These are phyloP conservation scores for Pseudomyrmex dendroicus DNA, from an alignment of 1,140 invertebrate genomes.

Conservation along the genomic window DNA sequence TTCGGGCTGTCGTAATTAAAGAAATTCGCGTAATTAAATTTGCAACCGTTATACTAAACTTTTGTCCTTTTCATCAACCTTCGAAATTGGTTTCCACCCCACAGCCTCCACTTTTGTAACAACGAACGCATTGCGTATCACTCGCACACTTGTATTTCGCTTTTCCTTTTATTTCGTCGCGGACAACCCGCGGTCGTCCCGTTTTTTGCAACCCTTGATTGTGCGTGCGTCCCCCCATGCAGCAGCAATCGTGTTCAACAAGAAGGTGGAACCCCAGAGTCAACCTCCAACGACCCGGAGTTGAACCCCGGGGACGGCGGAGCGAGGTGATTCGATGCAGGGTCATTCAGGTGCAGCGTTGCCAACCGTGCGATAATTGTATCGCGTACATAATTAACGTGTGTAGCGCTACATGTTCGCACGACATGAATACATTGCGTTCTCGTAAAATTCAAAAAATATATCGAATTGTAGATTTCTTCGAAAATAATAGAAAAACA, in stretches of 20 bases:
- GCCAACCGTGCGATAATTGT: slow-evolving; percentile 13
- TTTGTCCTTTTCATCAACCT: neutral
- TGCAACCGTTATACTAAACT: no score
- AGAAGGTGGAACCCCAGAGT: slow-evolving; percentile 50
- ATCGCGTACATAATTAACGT: neutral
- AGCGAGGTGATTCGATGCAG: slow-evolving; percentile 65
- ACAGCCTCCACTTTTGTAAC: neutral
- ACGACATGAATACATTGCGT: neutral
- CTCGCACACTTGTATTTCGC: neutral
- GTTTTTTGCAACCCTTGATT: slow-evolving; percentile 42
- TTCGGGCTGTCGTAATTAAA: neutral
- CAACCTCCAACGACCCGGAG: slow-evolving; percentile 39
- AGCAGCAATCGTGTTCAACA: slow-evolving; percentile 42
- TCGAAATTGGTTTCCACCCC: neutral
- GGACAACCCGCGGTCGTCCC: slow-evolving; percentile 35
- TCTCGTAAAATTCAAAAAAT: neutral
- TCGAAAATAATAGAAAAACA: no score
- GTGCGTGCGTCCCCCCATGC: slow-evolving; percentile 35
- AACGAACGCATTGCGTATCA: neutral
- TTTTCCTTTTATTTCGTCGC: neutral
- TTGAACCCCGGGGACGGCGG: slow-evolving; percentile 3
- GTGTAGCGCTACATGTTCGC: neutral
- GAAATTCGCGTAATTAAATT: neutral
- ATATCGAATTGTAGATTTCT: no score
- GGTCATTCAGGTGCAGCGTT: slow-evolving; percentile 72